Evolutionary conservation across 2,797 vertebrate genomes (phyloP), one percentile per base, ranked within the genome.

Genomic region (Lateolabrax maculatus): DNA sequence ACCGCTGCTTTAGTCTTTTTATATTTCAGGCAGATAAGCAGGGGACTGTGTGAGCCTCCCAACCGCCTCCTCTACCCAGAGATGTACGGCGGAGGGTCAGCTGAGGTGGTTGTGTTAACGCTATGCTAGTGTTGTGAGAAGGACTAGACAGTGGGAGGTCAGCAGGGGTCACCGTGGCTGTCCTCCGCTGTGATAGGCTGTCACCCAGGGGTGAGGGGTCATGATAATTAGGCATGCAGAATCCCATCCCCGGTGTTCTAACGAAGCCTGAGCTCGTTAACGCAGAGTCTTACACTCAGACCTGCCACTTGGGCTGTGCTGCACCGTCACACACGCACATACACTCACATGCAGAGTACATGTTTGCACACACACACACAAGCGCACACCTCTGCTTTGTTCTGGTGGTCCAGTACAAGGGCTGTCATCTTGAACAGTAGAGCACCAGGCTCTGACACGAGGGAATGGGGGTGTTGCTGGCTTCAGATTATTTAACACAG

Each of bases 161-260:
- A 85, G 78, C 62, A 15, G 74, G 62, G 93, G 90, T 93, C 92
- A 93, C 81, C 49, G 81, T 93, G 90, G 91, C 91, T 94, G 93
- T 94, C 93, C 93, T 91, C 85, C 84, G n/a, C 92, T 92, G 90
- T 94, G 94, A 94, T 94, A 94, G 92, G 93, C 94, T 94, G 93
- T 94, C 93, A 94, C 93, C 93, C 84, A 11, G 78, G 85, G 92
- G 90, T 90, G 61, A 92, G 75, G 73, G 93, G 92, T 94, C 91
- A 90, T 65, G 58, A 74, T 91, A 93, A 94, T 94, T 94, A 94
- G 81, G 70, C 91, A 92, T 92, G 88, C 90, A 84, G 90, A 88
- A 91, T 90, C 86, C 81, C 85, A 43, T 83, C 27, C 71, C 80
- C 36, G 62, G 80, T 89, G 92, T 92, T 88, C 89, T 91, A 92